These are phyloP conservation scores for Julus scanicus DNA, from an alignment of 2,888 invertebrate genomes.

Conservation along the genomic window DNA sequence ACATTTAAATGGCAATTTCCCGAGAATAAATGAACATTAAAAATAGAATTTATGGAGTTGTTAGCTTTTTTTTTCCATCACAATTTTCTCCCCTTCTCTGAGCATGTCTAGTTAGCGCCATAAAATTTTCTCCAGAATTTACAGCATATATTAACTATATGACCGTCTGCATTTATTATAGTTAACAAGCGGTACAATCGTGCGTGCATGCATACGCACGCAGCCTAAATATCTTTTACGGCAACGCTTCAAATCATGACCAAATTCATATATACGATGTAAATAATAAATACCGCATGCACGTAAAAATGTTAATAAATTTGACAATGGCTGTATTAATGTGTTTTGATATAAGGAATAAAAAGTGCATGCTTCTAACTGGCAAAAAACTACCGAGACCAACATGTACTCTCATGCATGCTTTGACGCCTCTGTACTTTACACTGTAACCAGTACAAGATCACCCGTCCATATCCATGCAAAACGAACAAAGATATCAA, in stretches of 20 bases:
- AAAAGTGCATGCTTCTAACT: background rate
- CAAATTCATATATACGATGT: background rate
- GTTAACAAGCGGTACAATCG: slow-evolving; percentile 10
- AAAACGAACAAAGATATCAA: background rate
- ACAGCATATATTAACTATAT: slow-evolving; percentile 32
- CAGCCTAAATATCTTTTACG: slow-evolving; percentile 2
- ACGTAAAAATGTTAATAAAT: slow-evolving; percentile 9
- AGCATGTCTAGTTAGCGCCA: slow-evolving; percentile 43
- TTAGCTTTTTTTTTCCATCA: slow-evolving; percentile 10
- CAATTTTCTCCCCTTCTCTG: background rate
- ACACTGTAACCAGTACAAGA: background rate
- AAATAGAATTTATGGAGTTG: slow-evolving; percentile 40
- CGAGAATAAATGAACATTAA: slow-evolving; percentile 47
- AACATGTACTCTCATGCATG: background rate
- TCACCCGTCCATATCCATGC: no score
- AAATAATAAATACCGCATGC: slow-evolving; percentile 38
- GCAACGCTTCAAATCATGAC: slow-evolving; percentile 5
- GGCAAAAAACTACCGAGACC: background rate
- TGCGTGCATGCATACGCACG: background rate
- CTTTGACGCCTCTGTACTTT: background rate
- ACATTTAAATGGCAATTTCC: slow-evolving; percentile 45
- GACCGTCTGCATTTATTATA: slow-evolving; percentile 43
- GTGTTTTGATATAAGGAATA: background rate
- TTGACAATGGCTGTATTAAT: background rate
- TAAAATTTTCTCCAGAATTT: slow-evolving; percentile 25